Percentiles rank a stretch among this genome's conserved stretches.
Evolutionary conservation across 2,888 invertebrate genomes (phyloP).

Genomic region (Urechis unicinctus): DNA sequence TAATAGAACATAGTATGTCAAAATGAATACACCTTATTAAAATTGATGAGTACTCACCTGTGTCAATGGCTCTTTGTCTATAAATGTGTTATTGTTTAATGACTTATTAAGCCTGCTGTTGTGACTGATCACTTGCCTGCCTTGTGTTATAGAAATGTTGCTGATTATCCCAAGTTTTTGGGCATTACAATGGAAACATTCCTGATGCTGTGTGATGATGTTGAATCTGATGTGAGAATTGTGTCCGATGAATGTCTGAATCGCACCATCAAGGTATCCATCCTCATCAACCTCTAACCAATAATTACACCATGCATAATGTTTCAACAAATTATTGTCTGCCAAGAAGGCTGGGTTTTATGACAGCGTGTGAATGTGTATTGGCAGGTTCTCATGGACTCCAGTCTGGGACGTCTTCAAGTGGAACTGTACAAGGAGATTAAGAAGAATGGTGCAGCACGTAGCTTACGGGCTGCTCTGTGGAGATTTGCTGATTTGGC

Average conservation of each 20-base stretch:
- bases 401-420: conserved; percentile 66
- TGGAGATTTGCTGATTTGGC: conserved; percentile 71
- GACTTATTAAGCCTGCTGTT: too few species aligned
- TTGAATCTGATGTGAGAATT: conserved; percentile 71
- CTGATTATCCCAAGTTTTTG: conserved; percentile 57
- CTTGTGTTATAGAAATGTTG: conserved; percentile 45
- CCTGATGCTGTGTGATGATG: conserved; percentile 64
- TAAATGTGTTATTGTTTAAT: too few species aligned
- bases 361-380: not conserved
- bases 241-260: conserved; percentile 77
- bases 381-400: conserved; percentile 57
- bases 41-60: not conserved
- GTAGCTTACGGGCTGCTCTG: conserved; percentile 69
- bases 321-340: not conserved
- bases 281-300: not conserved
- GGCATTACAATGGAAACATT: conserved; percentile 67
- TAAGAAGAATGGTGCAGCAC: conserved; percentile 67
- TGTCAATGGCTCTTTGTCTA: too few species aligned
- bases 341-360: not conserved
- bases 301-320: too few species aligned
- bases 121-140: conserved; percentile 11
- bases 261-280: conserved; percentile 63
- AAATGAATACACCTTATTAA: not conserved
- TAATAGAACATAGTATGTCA: not conserved
- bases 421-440: conserved; percentile 77